Conservation (phyloP, 2,797 vertebrate species). For the Ataeniobius toweri region DNA sequence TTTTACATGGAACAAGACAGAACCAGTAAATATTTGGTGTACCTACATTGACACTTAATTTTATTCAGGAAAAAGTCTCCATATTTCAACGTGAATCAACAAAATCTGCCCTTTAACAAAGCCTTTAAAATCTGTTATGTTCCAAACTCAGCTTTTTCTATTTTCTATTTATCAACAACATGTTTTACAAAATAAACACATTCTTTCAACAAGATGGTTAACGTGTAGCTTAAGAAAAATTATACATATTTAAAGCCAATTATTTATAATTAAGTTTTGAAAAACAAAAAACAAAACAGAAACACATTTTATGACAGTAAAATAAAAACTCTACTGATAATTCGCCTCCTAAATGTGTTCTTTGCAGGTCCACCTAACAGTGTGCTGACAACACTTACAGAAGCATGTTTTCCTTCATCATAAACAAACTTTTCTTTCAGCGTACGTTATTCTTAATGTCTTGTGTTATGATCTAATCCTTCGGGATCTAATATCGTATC, state of each 20-base stretch:
- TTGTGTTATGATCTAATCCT: background rate
- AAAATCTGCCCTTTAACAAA: background rate
- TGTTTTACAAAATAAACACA: background rate
- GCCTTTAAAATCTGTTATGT: background rate
- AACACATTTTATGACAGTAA: background rate
- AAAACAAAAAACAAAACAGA: background rate
- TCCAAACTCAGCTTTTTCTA: background rate
- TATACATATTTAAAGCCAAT: background rate
- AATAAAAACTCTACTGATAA: background rate
- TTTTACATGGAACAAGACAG: background rate
- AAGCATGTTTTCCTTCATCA: background rate
- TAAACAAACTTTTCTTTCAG: background rate
- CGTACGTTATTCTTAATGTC: background rate
- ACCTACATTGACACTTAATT: background rate
- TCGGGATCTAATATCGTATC: background rate
- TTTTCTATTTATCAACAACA: background rate
- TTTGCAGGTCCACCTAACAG: background rate
- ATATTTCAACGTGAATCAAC: background rate
- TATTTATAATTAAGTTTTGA: background rate
- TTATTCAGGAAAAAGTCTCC: background rate
- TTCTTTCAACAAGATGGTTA: background rate
- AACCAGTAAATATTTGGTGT: background rate
- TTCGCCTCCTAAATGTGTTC: background rate
- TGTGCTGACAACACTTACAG: background rate
- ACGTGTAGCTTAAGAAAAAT: background rate